phyloP scores from a whole-genome alignment of 2,113 vertebrate genomes.

The Varanus komodoensis region DNA sequence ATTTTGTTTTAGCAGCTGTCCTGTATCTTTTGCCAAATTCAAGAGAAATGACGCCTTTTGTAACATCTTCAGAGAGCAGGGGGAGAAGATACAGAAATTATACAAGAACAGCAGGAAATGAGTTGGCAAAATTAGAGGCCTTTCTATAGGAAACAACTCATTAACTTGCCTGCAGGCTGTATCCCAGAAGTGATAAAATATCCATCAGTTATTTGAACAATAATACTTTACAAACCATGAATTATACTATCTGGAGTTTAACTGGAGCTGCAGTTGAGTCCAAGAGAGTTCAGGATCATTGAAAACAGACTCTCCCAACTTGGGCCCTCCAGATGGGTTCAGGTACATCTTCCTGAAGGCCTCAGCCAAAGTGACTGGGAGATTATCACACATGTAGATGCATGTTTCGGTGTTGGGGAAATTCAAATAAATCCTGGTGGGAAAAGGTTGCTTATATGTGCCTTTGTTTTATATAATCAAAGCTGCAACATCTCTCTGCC shows the following conservation, averaged over 20 bases:
- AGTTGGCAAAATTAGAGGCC: constrained; percentile 4
- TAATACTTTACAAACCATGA: background rate
- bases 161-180: background rate
- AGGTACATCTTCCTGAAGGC: too few species aligned
- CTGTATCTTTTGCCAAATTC: background rate
- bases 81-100: background rate
- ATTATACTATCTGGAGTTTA: background rate
- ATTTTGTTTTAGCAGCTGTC: background rate
- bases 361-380: too few species aligned
- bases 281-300: background rate
- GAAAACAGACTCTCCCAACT: background rate
- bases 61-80: background rate
- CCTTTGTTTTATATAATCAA: too few species aligned
- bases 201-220: background rate
- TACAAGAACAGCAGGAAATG: background rate
- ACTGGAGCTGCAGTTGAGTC: background rate
- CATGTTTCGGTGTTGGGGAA: too few species aligned
- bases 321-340: too few species aligned
- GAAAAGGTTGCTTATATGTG: too few species aligned
- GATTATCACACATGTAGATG: too few species aligned
- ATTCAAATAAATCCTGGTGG: too few species aligned
- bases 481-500: too few species aligned
- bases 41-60: background rate
- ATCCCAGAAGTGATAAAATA: background rate
- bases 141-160: background rate